Percentiles rank a stretch among this genome's conserved stretches.
Evolutionary conservation across 2,888 invertebrate genomes (phyloP).

Genomic region (Cephus nigrinus): DNA sequence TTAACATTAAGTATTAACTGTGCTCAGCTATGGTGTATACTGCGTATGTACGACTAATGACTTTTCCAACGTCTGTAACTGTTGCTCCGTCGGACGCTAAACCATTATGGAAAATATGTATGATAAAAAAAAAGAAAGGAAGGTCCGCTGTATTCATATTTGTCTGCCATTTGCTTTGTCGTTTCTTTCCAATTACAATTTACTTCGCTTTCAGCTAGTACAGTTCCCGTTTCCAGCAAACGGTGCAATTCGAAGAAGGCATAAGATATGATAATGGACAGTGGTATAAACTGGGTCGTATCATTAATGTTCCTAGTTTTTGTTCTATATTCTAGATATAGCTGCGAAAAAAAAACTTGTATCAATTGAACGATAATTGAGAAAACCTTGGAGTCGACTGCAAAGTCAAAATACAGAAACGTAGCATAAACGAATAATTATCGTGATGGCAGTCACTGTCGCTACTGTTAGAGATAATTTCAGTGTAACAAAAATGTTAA

Average conservation of each 20-base stretch:
- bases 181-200: constrained; percentile 13
- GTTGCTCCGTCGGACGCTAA: background rate
- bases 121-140: background rate
- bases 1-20: background rate
- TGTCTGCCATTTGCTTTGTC: background rate
- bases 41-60: background rate
- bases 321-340: background rate
- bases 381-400: background rate
- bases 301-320: background rate
- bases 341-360: background rate
- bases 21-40: background rate
- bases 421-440: background rate
- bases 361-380: background rate
- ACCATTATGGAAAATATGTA: background rate
- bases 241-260: background rate
- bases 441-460: background rate
- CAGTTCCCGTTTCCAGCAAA: background rate
- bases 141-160: background rate
- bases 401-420: background rate
- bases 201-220: background rate
- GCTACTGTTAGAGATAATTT: background rate
- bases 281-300: background rate
- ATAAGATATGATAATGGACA: background rate
- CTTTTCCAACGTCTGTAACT: background rate
- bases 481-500: background rate